Evolutionary conservation across 37 sponge, comb jelly and placozoan species (phyloP), one percentile per base, ranked within the genome.

Genomic region (Tethya wilhelma): DNA sequence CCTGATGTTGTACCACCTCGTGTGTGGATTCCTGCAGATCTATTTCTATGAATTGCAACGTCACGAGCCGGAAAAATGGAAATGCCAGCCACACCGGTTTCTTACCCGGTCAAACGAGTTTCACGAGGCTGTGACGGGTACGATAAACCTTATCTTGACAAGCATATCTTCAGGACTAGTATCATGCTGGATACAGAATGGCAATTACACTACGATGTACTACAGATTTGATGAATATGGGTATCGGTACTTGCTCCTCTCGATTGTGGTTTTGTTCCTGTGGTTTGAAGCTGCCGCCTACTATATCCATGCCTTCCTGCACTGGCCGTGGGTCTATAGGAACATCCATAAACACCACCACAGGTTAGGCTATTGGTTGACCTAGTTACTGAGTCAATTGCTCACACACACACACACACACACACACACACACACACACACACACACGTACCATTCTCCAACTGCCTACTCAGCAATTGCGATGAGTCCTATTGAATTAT

Each of bases 1-100:
- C 22, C 68, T 53, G n/a, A 22, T 67, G 38, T 25, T 67, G 38
- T 79, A 67, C 39, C 79, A 79, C 8, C 42, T 69, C 17, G 53
- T 84, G 12, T 84, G 84, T 31, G 84, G 84, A 1, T 42, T 28
- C 46, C 49, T 84, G 2, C 77, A 84, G 55, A 1, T 59, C n/a
- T 77, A 84, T 36, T 84, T 38, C 67, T 84, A 84, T 78, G 38
- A n/a, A 23, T n/a, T 57, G 32, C 84, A 64, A 31, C 26, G 84
- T 30, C 40, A 39, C 34, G 32, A 44, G 23, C 58, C 76, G 12
- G 56, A 62, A 2, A 43, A 38, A 44, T 84, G 84, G 84, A 84
- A 84, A 41, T 78, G 84, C 46, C 84, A 84, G 32, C 78, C 84
- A 40, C 43, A 67, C 67, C 44, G 38, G 32, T 84, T 84, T 39